A percentile compares a stretch with the other conserved stretches of the same genome.
phyloP scores from a whole-genome alignment of 2,888 invertebrate species.

The Anarsia innoxiella region DNA sequence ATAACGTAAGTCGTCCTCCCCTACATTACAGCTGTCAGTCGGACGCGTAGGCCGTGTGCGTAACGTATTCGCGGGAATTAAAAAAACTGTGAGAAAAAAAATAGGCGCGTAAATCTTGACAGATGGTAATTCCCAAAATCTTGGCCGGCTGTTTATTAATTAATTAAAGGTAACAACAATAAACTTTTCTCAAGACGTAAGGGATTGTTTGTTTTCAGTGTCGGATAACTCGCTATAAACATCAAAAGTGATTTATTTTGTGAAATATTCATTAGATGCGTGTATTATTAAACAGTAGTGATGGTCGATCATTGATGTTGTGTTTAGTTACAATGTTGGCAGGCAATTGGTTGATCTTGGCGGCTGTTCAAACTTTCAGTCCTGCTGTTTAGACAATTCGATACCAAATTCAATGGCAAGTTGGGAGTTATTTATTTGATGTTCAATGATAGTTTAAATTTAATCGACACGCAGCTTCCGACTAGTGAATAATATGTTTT shows the following conservation, averaged over 20 bases:
- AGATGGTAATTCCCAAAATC: too few species aligned
- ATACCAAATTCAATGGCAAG: constrained; percentile 3
- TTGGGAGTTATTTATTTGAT: too few species aligned
- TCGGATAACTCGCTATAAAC: too few species aligned
- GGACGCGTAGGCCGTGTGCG: constrained; percentile 31
- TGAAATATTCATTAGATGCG: not conserved
- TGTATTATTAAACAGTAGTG: constrained; percentile 8
- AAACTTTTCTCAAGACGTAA: not conserved
- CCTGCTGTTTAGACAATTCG: constrained; percentile 11
- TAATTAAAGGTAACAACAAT: too few species aligned
- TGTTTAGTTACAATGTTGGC: constrained; percentile 38
- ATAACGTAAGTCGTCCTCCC: too few species aligned
- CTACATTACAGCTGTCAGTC: constrained; percentile 36
- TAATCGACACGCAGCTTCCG: too few species aligned
- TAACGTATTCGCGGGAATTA: constrained; percentile 6
- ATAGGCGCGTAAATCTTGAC: not conserved
- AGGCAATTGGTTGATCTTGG: constrained; percentile 42
- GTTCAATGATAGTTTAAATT: too few species aligned
- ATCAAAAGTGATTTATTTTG: constrained; percentile 1
- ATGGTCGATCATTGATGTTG: constrained; percentile 23
- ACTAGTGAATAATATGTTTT: too few species aligned
- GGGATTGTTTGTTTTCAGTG: not conserved
- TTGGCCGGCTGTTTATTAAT: too few species aligned
- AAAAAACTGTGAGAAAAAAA: not conserved
- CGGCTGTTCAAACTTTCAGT: constrained; percentile 41